These are phyloP conservation scores for Anoplophora glabripennis DNA, from an alignment of 1,140 invertebrate species.

Conservation along the genomic window DNA sequence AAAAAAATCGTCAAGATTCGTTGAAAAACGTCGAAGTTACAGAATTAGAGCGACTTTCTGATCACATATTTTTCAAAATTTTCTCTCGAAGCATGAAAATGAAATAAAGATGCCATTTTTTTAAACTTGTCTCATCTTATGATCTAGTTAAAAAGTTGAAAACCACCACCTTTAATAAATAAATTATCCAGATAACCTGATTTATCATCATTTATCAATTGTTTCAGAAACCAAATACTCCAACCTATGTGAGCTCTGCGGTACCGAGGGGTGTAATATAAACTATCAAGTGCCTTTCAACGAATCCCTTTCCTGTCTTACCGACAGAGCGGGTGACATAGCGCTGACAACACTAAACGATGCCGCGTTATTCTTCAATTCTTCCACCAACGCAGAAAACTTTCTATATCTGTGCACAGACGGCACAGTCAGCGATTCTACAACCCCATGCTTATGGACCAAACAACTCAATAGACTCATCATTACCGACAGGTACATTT, in stretches of 20 bases:
- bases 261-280: constrained; percentile 28
- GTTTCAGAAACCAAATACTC: constrained; percentile 53
- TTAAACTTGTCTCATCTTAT: no score
- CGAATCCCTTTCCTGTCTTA: constrained; percentile 54
- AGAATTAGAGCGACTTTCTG: no score
- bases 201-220: no score
- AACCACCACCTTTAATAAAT: no score
- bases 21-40: no score
- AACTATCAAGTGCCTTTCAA: constrained; percentile 28
- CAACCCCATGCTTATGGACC: constrained; percentile 57
- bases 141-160: no score
- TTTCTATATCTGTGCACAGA: constrained; percentile 62
- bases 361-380: constrained; percentile 39
- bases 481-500: constrained; percentile 54
- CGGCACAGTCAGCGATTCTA: constrained; percentile 48
- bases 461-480: constrained; percentile 58
- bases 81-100: no score
- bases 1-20: no score
- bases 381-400: constrained; percentile 16
- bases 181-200: no score
- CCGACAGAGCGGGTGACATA: constrained; percentile 52
- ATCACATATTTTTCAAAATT: no score
- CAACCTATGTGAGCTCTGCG: constrained; percentile 54
- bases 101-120: no score
- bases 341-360: constrained; percentile 53